Conservation (phyloP, 2,797 vertebrate species). For the Clarias fuscus region DNA sequence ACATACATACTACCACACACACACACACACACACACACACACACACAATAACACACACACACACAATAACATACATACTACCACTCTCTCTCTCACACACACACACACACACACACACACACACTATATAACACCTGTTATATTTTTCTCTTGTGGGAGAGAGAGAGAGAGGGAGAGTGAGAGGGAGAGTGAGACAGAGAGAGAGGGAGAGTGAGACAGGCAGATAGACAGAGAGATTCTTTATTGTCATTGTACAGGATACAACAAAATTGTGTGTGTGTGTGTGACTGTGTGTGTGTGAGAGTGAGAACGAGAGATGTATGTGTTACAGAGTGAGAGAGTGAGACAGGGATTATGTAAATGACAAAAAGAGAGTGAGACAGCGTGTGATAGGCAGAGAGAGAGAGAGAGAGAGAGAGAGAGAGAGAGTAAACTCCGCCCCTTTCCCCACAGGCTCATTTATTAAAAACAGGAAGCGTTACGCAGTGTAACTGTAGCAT, state of each 20-base stretch:
- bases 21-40: too few relatives aligned
- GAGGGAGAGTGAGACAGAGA: neutral
- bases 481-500: neutral
- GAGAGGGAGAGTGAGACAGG: neutral
- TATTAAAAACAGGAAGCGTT: neutral
- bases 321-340: neutral
- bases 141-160: neutral
- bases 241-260: too few relatives aligned
- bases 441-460: neutral
- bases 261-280: too few relatives aligned
- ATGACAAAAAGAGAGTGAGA: neutral
- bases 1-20: too few relatives aligned
- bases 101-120: too few relatives aligned
- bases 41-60: too few relatives aligned
- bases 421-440: neutral
- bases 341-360: neutral
- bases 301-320: neutral
- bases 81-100: too few relatives aligned
- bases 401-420: neutral
- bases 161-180: neutral
- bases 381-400: neutral
- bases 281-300: too few relatives aligned
- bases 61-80: too few relatives aligned
- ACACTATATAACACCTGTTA: too few relatives aligned
- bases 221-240: neutral